Evolutionary conservation across 2,888 invertebrate genomes (phyloP), one percentile per base, ranked within the genome.

Genomic region (Alloplasta piceator): DNA sequence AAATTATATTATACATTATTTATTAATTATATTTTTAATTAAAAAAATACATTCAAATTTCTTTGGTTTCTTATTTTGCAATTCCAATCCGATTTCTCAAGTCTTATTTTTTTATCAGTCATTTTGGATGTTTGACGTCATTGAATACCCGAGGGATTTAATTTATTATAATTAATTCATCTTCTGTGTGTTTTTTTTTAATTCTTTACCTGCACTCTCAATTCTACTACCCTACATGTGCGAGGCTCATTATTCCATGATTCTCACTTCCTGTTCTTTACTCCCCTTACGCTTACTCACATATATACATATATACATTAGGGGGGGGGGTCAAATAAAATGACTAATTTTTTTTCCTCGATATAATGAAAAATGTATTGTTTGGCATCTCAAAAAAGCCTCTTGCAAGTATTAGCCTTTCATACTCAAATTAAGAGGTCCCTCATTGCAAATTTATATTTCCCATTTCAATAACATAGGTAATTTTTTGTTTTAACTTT

Each of bases 161-260:
- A 74, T 75, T 60, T 61, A 63, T 63, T 63, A 10, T 63, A n/a
- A 63, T 63, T 16, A 55, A 66, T 71, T 79, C 58, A 26, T 26
- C 26, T 26, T 26, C 1, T 26, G 26, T 2, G 26, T 41, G 46
- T 52, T 43, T 76, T 67, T 55, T 12, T 10, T 41, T 41, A 5
- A 7, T 55, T 72, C 26, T 52, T 74, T 48, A 41, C 41, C 71
- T 63, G 78, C 63, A 56, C 41, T 70, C 43, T 74, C 60, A 60
- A 48, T 50, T 36, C 71, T 50, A 66, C 67, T 80, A 61, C 61
- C 80, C 80, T 71, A 80, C 75, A 76, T 72, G 80, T 56, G 71
- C 41, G 58, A 76, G 14, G 55, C 61, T 26, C 26, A 76, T 79
- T 75, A 55, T 74, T 79, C 74, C 74, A 63, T 63, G 75, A 80